Evolutionary conservation across 1,140 invertebrate species (phyloP).

Genomic region (Chrysopa pallens): DNA sequence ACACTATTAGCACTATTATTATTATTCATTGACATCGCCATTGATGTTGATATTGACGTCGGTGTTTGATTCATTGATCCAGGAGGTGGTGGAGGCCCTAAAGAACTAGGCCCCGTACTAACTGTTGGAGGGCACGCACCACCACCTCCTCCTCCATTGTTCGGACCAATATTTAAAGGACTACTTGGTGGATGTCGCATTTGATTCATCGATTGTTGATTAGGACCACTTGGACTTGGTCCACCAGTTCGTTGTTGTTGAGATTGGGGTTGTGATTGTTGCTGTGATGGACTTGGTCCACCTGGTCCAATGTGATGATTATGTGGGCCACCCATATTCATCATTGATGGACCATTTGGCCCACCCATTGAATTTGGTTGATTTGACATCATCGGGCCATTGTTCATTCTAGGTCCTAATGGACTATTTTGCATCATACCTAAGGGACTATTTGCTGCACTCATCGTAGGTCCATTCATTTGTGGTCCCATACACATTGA

Average conservation of each 20-base stretch:
- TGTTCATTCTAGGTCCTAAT: not conserved
- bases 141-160: not conserved
- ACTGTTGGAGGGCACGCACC: not conserved
- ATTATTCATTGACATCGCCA: too few species aligned
- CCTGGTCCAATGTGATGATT: constrained; percentile 8
- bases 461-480: constrained; percentile 15
- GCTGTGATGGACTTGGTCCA: constrained; percentile 11
- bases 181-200: constrained; percentile 3
- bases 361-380: not conserved
- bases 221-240: not conserved
- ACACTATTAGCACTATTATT: too few species aligned
- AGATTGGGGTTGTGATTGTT: constrained; percentile 13
- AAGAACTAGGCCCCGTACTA: not conserved
- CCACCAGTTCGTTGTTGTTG: not conserved
- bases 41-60: too few species aligned
- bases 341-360: not conserved
- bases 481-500: constrained; percentile 9
- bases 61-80: too few species aligned
- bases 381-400: constrained; percentile 4
- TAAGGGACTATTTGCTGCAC: constrained; percentile 7
- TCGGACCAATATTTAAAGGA: not conserved
- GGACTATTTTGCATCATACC: not conserved
- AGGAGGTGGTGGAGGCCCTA: too few species aligned
- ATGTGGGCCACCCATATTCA: constrained; percentile 3
- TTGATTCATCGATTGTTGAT: not conserved